Percentiles rank a stretch among this genome's conserved stretches.
These are phyloP conservation scores for Carcina quercana DNA, from an alignment of 2,888 invertebrate species.

Conservation along the genomic window DNA sequence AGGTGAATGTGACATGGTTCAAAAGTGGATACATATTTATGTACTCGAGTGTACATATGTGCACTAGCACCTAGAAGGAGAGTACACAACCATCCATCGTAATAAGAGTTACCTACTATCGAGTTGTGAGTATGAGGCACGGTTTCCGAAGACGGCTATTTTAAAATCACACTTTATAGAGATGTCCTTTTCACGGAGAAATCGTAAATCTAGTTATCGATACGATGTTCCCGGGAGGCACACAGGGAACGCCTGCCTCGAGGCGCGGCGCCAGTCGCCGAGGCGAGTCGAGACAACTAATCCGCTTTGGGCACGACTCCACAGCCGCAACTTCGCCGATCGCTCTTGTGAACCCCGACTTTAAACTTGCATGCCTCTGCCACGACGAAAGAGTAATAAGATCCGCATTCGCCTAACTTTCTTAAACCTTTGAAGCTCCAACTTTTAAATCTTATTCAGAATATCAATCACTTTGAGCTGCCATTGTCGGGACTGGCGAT, in stretches of 20 bases:
- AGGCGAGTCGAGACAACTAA: constrained; percentile 22
- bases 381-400: constrained; percentile 49
- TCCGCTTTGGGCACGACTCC: constrained; percentile 48
- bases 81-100: too few relatives aligned
- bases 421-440: constrained; percentile 28
- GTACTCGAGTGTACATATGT: too few relatives aligned
- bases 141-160: too few relatives aligned
- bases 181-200: too few relatives aligned
- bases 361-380: constrained; percentile 42
- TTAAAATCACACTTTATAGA: too few relatives aligned
- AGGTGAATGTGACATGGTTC: too few relatives aligned
- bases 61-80: too few relatives aligned
- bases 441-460: constrained; percentile 24
- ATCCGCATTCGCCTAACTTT: constrained; percentile 37
- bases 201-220: too few relatives aligned
- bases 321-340: constrained; percentile 49
- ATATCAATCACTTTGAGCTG: constrained; percentile 10
- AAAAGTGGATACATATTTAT: too few relatives aligned
- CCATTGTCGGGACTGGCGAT: background rate
- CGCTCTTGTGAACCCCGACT: constrained; percentile 44
- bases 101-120: too few relatives aligned
- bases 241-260: constrained; percentile 12
- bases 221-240: constrained; percentile 32
- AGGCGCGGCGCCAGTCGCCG: background rate
- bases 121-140: too few relatives aligned